These are phyloP conservation scores for Nomada goodeniana DNA, from an alignment of 2,888 invertebrate genomes.

Conservation along the genomic window DNA sequence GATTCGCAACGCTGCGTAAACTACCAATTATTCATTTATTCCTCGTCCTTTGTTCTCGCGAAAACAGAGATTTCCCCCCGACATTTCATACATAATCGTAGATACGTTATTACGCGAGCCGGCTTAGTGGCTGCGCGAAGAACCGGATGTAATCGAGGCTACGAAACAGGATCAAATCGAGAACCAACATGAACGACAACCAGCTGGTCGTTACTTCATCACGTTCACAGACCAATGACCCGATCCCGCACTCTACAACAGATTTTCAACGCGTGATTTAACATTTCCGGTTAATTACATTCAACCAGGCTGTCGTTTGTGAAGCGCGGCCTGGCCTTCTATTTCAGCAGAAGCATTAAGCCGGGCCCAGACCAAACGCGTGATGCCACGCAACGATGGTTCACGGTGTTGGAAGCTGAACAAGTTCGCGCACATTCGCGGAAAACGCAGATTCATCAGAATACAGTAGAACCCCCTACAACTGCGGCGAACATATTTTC, in stretches of 20 bases:
- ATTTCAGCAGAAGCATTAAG: background rate
- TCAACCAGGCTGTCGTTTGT: too few species aligned
- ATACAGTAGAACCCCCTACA: too few species aligned
- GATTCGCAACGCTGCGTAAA: too few species aligned
- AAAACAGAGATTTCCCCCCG: too few species aligned
- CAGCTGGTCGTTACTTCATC: conserved; percentile 49
- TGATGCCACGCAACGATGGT: too few species aligned
- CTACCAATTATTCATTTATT: too few species aligned
- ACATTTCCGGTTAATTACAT: conserved; percentile 41
- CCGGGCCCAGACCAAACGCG: background rate
- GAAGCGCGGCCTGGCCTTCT: background rate
- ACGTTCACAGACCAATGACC: conserved; percentile 50
- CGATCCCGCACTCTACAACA: conserved; percentile 39
- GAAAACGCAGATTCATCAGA: too few species aligned
- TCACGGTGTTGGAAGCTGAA: too few species aligned
- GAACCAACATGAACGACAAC: conserved; percentile 24
- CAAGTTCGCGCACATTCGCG: too few species aligned
- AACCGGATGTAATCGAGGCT: conserved; percentile 49
- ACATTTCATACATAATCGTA: conserved; percentile 5
- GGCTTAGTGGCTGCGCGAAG: conserved; percentile 8
- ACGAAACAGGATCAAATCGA: conserved; percentile 49
- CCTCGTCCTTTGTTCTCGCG: too few species aligned
- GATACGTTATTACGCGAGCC: background rate
- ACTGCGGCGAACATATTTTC: too few species aligned
- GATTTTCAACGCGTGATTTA: conserved; percentile 57